These are phyloP conservation scores for Burhinus oedicnemus DNA, from an alignment of 2,113 vertebrate species.

Conservation along the genomic window DNA sequence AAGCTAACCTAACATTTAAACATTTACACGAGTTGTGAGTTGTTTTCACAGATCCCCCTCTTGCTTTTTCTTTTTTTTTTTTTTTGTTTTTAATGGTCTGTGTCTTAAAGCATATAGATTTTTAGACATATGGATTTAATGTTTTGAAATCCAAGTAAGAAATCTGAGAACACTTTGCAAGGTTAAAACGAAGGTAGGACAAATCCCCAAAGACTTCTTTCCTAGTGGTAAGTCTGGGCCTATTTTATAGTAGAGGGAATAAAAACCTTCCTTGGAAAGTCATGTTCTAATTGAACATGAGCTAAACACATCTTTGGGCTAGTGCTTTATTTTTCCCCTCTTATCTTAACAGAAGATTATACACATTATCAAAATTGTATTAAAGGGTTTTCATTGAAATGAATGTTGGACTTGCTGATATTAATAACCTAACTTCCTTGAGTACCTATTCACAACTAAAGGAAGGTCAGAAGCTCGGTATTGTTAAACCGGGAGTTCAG, in stretches of 20 bases:
- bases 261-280: not conserved
- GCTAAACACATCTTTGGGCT: not conserved
- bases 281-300: not conserved
- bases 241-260: not conserved
- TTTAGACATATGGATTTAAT: not conserved
- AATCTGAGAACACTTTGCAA: not conserved
- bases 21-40: not conserved
- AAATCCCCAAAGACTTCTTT: not conserved
- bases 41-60: accelerated
- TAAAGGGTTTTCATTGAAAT: not conserved
- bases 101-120: not conserved
- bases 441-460: not conserved
- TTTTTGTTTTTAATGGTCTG: too few relatives aligned
- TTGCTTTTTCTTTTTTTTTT: not conserved
- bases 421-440: not conserved
- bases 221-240: not conserved
- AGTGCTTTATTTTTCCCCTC: not conserved
- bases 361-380: not conserved
- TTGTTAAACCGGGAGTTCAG: not conserved
- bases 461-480: not conserved
- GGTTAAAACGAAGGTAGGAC: not conserved
- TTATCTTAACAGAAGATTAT: not conserved
- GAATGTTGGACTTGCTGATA: not conserved
- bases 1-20: not conserved
- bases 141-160: not conserved